Base-by-base conservation (phyloP, 2,888 invertebrate genomes). In the Eucera pruinosa region DNA sequence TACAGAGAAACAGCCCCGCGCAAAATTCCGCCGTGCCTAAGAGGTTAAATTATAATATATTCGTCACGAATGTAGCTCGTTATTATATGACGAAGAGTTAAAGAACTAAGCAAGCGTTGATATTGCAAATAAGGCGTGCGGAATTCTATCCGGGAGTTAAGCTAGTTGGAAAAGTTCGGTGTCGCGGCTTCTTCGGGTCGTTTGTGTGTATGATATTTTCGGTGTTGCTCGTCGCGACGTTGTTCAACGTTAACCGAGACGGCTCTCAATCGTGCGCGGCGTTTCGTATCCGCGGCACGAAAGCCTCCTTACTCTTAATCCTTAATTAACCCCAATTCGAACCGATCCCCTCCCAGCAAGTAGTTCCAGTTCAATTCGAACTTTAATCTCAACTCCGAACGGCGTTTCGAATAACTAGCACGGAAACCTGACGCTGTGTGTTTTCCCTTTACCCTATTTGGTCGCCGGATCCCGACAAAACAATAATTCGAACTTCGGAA, bases 281-380 rank as follows among this genome's bases (percentile, higher is more conserved):
- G 72, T 43, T 80, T 78, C 73, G 82, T 79, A 81, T 77, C 75
- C 67, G 43, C 45, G 55, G 69, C 80, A 85, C 78, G 74, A 79
- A 81, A 81, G 75, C 78, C 78, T 84, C 73, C 78, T 79, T 80
- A 62, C 81, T 78, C 87, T 87, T 88, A 86, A 88, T 87, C 87
- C 85, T 87, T 86, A 88, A 88, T 88, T 88, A 86, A 87, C 88
- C 87, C 78, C 75, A 69, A 85, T 86, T 82, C 86, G 71, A 76
- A 72, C 72, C 83, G 82, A 86, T 87, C 83, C 77, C 80, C 87
- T 82, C 77, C 80, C 74, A 68, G 66, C 66, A 75, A 86, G 72
- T 75, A 75, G 72, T 78, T 77, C 78, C 85, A 68, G 74, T 78
- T 64, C 81, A 68, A 84, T 78, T 81, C 83, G 76, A 85, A 86